phyloP scores from a whole-genome alignment of 2,888 invertebrate species.

The Agriopis marginaria region DNA sequence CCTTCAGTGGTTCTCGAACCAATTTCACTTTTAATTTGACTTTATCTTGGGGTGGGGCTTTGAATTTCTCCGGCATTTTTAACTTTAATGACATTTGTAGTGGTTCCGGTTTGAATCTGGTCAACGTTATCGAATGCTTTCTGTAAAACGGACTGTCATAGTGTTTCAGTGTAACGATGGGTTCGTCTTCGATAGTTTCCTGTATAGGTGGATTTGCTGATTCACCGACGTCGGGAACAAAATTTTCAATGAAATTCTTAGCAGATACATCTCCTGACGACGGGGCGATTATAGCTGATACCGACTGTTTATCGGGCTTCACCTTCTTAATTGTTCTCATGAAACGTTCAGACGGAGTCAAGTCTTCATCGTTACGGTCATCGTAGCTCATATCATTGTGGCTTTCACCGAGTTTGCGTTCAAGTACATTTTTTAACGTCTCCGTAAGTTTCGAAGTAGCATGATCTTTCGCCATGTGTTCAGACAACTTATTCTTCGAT shows the following conservation, averaged over 20 bases:
- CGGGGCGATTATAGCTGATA: slow-evolving; percentile 55
- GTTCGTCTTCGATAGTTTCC: not conserved
- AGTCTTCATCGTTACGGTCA: slow-evolving; percentile 24
- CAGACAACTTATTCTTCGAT: slow-evolving; percentile 56
- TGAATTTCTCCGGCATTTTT: slow-evolving; percentile 66
- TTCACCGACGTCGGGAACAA: slow-evolving; percentile 63
- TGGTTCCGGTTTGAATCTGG: slow-evolving; percentile 53
- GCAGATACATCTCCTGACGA: slow-evolving; percentile 61
- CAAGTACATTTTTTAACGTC: slow-evolving; percentile 68
- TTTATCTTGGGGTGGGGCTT: slow-evolving; percentile 45
- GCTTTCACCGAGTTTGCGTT: slow-evolving; percentile 58
- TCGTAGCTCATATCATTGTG: slow-evolving; percentile 17
- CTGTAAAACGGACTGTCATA: slow-evolving; percentile 34
- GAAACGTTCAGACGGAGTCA: slow-evolving; percentile 52
- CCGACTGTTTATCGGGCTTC: slow-evolving; percentile 10
- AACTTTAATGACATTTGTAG: slow-evolving; percentile 42
- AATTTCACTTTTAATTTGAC: slow-evolving; percentile 56
- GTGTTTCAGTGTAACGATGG: slow-evolving; percentile 52
- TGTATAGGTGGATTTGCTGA: slow-evolving; percentile 42
- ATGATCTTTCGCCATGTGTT: slow-evolving; percentile 64
- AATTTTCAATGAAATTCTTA: slow-evolving; percentile 74
- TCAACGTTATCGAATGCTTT: slow-evolving; percentile 62
- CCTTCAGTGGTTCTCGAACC: slow-evolving; percentile 39
- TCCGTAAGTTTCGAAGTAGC: slow-evolving; percentile 69
- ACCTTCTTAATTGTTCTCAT: slow-evolving; percentile 64